Percentiles rank a stretch among this genome's conserved stretches.
These are phyloP conservation scores for Ochropacha duplaris DNA, from an alignment of 2,888 invertebrate genomes.

Conservation along the genomic window DNA sequence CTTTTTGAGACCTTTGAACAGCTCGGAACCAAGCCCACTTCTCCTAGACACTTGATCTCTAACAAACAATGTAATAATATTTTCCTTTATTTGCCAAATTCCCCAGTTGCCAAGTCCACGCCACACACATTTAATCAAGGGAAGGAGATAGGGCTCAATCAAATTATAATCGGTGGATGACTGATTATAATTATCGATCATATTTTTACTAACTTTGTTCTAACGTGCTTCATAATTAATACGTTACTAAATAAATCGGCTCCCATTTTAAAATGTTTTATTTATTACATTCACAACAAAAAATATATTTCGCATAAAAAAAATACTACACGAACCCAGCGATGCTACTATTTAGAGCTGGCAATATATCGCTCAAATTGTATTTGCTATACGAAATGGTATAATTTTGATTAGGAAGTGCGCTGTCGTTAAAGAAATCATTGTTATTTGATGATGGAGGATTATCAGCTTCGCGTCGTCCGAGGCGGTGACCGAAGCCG, in stretches of 20 bases:
- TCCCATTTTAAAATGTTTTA: conserved; percentile 5
- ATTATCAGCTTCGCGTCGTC: conserved; percentile 43
- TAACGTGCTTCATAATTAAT: background rate
- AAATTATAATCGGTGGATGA: background rate
- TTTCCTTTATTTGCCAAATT: background rate
- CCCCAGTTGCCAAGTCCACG: background rate
- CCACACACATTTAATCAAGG: background rate
- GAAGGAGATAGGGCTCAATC: background rate
- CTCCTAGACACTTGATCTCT: background rate
- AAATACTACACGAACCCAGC: background rate
- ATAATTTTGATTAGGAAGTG: conserved; percentile 18
- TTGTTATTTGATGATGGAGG: conserved; percentile 14
- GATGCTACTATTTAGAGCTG: background rate
- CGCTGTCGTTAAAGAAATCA: conserved; percentile 29
- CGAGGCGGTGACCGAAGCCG: conserved; percentile 49
- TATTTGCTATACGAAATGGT: conserved; percentile 15
- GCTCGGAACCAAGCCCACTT: conserved; percentile 30
- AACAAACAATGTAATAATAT: background rate
- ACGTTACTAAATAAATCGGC: background rate
- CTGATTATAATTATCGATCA: background rate
- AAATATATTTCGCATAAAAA: background rate
- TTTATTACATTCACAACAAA: conserved; percentile 10
- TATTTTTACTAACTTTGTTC: background rate
- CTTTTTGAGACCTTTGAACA: conserved; percentile 53
- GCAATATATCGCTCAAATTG: conserved; percentile 9